phyloP scores from a whole-genome alignment of 92 coral and sea anemone genomes.

The Porites cylindrica region DNA sequence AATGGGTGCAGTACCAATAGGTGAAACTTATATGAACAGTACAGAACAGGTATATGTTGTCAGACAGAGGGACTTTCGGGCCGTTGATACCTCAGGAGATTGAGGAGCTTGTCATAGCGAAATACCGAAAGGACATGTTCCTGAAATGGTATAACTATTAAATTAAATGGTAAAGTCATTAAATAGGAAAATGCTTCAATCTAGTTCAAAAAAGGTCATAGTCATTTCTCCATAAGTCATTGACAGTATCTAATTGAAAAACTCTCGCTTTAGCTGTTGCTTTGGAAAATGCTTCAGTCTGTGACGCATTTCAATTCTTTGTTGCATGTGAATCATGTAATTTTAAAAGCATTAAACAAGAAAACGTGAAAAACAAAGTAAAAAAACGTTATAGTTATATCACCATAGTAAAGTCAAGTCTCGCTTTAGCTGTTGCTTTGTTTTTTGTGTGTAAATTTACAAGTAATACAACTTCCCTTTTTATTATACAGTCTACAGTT shows the following conservation, averaged over 20 bases:
- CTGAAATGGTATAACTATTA: not conserved
- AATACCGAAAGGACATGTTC: not conserved
- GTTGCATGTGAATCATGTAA: slow-evolving; percentile 2
- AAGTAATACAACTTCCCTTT: slow-evolving; percentile 2
- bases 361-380: not conserved
- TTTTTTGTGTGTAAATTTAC: not conserved
- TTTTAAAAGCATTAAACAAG: slow-evolving; percentile 1
- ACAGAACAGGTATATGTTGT: not conserved
- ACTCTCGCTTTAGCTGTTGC: not conserved
- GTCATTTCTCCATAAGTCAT: not conserved
- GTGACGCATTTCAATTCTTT: slow-evolving; percentile 2
- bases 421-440: not conserved
- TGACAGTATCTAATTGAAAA: no score
- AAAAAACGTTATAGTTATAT: not conserved
- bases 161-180: not conserved
- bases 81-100: not conserved
- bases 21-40: not conserved
- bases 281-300: slow-evolving; percentile 2
- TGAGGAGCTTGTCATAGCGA: not conserved
- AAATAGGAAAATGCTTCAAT: not conserved
- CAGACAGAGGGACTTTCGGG: slow-evolving; percentile 2
- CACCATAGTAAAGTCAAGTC: not conserved
- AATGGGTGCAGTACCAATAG: not conserved
- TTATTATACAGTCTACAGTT: not conserved
- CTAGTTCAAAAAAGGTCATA: not conserved